phyloP scores from a whole-genome alignment of 1,140 invertebrate species.

The Pissodes strobi region DNA sequence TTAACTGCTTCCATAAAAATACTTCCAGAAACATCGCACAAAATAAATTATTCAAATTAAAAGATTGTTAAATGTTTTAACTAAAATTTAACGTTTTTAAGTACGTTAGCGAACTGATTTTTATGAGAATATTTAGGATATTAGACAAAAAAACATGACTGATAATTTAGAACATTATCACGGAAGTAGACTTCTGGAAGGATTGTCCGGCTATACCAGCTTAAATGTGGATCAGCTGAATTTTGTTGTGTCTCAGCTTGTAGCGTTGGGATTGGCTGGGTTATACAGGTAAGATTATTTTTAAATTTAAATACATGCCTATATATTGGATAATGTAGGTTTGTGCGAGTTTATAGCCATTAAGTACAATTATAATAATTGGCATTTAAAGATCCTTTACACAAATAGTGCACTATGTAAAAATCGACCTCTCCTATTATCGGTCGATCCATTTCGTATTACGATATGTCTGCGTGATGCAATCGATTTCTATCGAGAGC shows the following conservation, averaged over 20 bases:
- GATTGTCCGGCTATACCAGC: constrained; percentile 62
- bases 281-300: constrained; percentile 65
- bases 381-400: no score
- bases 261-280: constrained; percentile 74
- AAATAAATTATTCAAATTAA: not conserved
- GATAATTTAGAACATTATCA: constrained; percentile 56
- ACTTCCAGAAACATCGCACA: no score
- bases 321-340: no score
- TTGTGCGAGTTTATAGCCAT: no score
- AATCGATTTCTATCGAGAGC: no score
- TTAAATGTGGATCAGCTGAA: constrained; percentile 71
- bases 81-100: not conserved
- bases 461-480: no score
- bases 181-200: constrained; percentile 63
- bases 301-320: no score
- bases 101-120: not conserved
- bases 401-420: no score
- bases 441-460: no score
- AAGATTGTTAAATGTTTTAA: not conserved
- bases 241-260: constrained; percentile 80
- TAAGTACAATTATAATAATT: no score
- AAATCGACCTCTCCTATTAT: no score
- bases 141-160: constrained; percentile 10
- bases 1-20: no score
- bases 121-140: not conserved